These are phyloP conservation scores for Aporophyla nigra DNA, from an alignment of 2,888 invertebrate species.

Conservation along the genomic window DNA sequence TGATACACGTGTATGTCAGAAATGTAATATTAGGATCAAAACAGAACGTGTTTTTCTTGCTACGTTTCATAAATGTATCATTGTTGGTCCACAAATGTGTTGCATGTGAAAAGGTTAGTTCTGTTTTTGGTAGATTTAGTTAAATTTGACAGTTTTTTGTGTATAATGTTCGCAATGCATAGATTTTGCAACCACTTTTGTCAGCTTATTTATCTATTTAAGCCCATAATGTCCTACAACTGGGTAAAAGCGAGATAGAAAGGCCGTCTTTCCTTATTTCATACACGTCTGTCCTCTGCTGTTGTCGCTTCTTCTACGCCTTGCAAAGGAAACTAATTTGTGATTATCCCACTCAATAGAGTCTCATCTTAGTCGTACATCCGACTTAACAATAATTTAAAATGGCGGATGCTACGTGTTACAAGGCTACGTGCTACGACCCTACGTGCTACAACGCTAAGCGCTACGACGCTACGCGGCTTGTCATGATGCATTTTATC, in stretches of 20 bases:
- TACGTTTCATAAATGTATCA: conserved; percentile 31
- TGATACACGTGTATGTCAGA: conserved; percentile 42
- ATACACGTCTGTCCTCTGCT: neutral
- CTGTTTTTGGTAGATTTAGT: too few relatives aligned
- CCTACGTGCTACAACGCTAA: too few relatives aligned
- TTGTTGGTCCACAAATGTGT: neutral
- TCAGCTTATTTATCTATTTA: too few relatives aligned
- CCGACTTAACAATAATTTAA: neutral
- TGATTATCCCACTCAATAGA: neutral
- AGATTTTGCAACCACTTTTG: too few relatives aligned
- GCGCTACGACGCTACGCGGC: neutral
- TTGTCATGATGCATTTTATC: neutral
- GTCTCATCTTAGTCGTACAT: neutral
- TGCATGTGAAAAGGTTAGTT: neutral
- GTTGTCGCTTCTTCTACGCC: neutral
- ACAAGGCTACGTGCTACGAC: neutral
- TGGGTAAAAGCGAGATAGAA: too few relatives aligned
- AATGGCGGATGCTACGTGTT: neutral
- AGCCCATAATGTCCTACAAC: too few relatives aligned
- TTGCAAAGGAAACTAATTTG: neutral
- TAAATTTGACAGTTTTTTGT: too few relatives aligned
- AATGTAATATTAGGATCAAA: conserved; percentile 41
- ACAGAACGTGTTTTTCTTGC: conserved; percentile 41
- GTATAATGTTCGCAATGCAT: neutral
- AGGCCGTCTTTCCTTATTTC: too few relatives aligned